Percentiles rank a stretch among this genome's conserved stretches.
These are phyloP conservation scores for Sitobion miscanthi DNA, from an alignment of 1,140 invertebrate genomes.

Conservation along the genomic window DNA sequence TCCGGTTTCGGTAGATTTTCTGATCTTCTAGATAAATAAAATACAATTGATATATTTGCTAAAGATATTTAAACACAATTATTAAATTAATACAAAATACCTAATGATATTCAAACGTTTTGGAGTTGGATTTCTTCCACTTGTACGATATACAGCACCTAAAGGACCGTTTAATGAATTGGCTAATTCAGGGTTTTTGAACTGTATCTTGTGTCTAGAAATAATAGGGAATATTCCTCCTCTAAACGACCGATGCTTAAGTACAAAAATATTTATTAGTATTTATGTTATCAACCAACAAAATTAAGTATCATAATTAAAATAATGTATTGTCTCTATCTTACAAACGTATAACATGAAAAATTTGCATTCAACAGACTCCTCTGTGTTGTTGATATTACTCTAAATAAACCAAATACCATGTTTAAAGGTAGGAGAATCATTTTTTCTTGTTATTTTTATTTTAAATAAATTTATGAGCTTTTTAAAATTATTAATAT, in stretches of 20 bases:
- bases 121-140: slow-evolving; percentile 55
- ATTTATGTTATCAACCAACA: no score
- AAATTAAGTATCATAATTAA: no score
- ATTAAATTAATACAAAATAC: background rate
- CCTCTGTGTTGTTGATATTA: no score
- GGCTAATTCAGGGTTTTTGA: slow-evolving; percentile 55
- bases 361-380: no score
- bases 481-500: no score
- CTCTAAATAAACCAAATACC: no score
- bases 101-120: slow-evolving; percentile 47
- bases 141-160: slow-evolving; percentile 52
- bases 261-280: background rate
- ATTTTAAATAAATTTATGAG: no score
- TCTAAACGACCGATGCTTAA: slow-evolving; percentile 30
- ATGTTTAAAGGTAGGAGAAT: no score
- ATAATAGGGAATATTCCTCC: background rate
- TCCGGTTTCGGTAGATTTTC: slow-evolving; percentile 26
- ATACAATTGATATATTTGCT: background rate
- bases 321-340: no score
- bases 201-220: slow-evolving; percentile 1
- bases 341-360: no score
- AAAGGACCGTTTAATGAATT: slow-evolving; percentile 54
- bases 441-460: no score
- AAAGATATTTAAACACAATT: background rate
- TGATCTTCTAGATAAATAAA: slow-evolving; percentile 24